Percentiles rank a stretch among this genome's conserved stretches.
Conservation (phyloP, 1,140 invertebrate species). For the Arion vulgaris region DNA sequence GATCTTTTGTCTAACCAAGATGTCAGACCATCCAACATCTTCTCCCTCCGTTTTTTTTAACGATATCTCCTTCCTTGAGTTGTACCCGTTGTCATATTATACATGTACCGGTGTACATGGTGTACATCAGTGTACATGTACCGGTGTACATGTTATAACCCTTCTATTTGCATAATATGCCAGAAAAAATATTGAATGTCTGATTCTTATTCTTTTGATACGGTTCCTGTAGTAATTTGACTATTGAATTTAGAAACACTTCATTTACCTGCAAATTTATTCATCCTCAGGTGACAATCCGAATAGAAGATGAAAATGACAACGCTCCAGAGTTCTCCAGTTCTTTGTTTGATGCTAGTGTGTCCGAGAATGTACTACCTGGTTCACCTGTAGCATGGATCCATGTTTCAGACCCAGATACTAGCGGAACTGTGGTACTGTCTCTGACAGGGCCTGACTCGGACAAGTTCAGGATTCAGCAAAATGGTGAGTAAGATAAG, state of each 20-base stretch:
- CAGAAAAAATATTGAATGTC: too few species aligned
- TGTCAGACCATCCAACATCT: too few species aligned
- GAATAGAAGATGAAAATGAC: conserved; percentile 66
- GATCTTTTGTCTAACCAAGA: too few species aligned
- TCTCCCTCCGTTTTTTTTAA: too few species aligned
- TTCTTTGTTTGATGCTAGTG: conserved; percentile 49
- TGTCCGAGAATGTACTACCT: neutral
- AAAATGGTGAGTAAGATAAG: conserved; percentile 10
- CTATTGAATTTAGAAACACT: neutral
- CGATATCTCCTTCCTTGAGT: too few species aligned
- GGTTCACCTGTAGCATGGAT: conserved; percentile 9
- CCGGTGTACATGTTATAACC: too few species aligned
- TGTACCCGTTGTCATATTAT: too few species aligned
- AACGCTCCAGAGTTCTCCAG: conserved; percentile 64
- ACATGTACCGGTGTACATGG: too few species aligned
- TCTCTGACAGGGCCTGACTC: conserved; percentile 21
- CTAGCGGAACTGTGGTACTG: neutral
- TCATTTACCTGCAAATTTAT: neutral
- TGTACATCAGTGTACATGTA: too few species aligned
- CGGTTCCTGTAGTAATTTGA: neutral
- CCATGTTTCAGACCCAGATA: conserved; percentile 21
- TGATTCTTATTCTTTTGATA: neutral
- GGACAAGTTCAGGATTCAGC: conserved; percentile 21
- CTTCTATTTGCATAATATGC: too few species aligned
- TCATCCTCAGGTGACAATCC: conserved; percentile 72